Conservation (phyloP, 2,797 vertebrate genomes). For the Novumbra hubbsi region DNA sequence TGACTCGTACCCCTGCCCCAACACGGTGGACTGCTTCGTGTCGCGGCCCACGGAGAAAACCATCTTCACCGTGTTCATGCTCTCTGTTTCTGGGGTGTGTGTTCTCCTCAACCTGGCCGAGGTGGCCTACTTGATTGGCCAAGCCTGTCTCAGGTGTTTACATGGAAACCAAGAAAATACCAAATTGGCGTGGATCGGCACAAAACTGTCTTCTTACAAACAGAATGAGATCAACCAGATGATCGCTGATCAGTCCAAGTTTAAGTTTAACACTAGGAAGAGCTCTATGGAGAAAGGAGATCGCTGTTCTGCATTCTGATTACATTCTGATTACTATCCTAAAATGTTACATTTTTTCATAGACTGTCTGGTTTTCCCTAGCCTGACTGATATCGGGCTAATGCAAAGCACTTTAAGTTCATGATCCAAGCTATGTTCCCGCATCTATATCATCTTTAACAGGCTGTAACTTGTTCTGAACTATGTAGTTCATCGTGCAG, state of each 20-base stretch:
- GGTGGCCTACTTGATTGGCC: constrained; percentile 84
- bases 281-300: constrained; percentile 65
- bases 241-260: constrained; percentile 77
- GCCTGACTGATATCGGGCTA: too few relatives aligned
- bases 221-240: constrained; percentile 92
- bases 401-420: too few relatives aligned
- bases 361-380: not conserved
- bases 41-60: constrained; percentile 98
- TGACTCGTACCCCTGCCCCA: constrained; percentile 93
- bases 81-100: constrained; percentile 89
- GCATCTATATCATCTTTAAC: constrained; percentile 31
- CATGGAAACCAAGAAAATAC: constrained; percentile 75
- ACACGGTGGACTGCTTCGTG: constrained; percentile 96
- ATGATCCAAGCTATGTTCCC: too few relatives aligned
- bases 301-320: constrained; percentile 75
- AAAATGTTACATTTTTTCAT: not conserved
- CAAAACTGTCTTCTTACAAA: constrained; percentile 85
- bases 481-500: constrained; percentile 20
- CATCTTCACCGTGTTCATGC: constrained; percentile 96
- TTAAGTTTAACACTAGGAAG: constrained; percentile 70
- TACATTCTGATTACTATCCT: constrained; percentile 15
- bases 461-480: constrained; percentile 32
- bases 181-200: constrained; percentile 76
- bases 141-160: constrained; percentile 78
- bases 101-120: constrained; percentile 93